A percentile compares a stretch with the other conserved stretches of the same genome.
Evolutionary conservation across 2,888 invertebrate species (phyloP).

Genomic region (Meliscaeva auricollis): DNA sequence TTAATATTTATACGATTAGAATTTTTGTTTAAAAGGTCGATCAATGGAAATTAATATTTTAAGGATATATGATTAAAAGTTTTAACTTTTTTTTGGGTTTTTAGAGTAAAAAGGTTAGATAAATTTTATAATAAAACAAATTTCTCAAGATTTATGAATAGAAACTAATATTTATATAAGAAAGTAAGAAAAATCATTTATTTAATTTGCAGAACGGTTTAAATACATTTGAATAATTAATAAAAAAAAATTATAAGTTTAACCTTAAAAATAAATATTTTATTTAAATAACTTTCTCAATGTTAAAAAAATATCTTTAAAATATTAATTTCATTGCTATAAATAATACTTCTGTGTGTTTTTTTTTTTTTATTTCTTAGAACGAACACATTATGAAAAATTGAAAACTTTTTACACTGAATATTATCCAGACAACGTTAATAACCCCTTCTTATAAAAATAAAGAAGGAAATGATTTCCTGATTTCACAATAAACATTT

Average conservation of each 20-base stretch:
- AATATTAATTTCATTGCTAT: conserved; percentile 21
- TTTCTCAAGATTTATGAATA: too few species aligned
- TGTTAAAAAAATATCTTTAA: background rate
- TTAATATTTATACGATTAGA: conserved; percentile 13
- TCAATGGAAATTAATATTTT: conserved; percentile 16
- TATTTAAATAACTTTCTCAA: background rate
- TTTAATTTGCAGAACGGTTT: too few species aligned
- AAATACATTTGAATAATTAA: too few species aligned
- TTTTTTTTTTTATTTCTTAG: background rate
- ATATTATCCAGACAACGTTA: conserved; percentile 29
- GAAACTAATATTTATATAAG: too few species aligned
- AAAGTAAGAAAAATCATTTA: too few species aligned
- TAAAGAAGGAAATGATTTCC: conserved; percentile 48
- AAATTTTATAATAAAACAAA: too few species aligned
- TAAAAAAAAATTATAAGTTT: too few species aligned
- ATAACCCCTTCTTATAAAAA: conserved; percentile 35
- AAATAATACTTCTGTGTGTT: conserved; percentile 4
- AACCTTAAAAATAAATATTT: too few species aligned
- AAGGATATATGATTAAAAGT: background rate
- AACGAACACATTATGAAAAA: conserved; percentile 20
- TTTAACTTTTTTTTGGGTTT: background rate
- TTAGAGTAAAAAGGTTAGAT: background rate
- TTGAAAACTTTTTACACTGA: conserved; percentile 15
- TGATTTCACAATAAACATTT: conserved; percentile 53
- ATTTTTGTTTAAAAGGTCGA: conserved; percentile 14